A percentile compares a stretch with the other conserved stretches of the same genome.
Conservation (phyloP, 2,888 invertebrate species). For the Scaptomyza parva region DNA sequence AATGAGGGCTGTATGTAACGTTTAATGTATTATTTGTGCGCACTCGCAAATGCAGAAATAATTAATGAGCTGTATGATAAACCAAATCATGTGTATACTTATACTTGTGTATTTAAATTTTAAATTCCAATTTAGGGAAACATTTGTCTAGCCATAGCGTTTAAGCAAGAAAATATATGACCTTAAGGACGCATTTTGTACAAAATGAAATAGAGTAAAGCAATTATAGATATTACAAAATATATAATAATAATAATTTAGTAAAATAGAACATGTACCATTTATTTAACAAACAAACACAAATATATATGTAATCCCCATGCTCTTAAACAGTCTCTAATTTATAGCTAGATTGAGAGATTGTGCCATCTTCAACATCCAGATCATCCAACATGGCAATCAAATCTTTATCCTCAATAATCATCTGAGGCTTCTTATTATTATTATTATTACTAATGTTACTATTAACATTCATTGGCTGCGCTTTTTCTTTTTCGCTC, state of each 20-base stretch:
- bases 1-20: constrained; percentile 19
- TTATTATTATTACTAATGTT: constrained; percentile 60
- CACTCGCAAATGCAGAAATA: constrained; percentile 50
- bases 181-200: constrained; percentile 76
- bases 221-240: constrained; percentile 40
- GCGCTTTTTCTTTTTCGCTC: constrained; percentile 50
- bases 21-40: constrained; percentile 38
- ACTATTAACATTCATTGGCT: constrained; percentile 8
- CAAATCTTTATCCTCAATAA: constrained; percentile 77
- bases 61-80: constrained; percentile 50
- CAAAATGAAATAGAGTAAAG: constrained; percentile 74
- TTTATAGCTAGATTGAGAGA: constrained; percentile 45
- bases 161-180: constrained; percentile 65
- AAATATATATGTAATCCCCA: constrained; percentile 8
- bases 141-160: constrained; percentile 83
- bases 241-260: constrained; percentile 23
- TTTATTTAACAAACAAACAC: constrained; percentile 28
- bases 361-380: constrained; percentile 71
- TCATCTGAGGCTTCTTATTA: constrained; percentile 47
- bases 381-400: constrained; percentile 78
- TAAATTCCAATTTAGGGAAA: constrained; percentile 81
- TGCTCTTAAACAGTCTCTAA: constrained; percentile 19
- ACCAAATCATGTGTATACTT: constrained; percentile 62
- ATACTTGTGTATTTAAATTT: constrained; percentile 66
- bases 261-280: constrained; percentile 18